Conservation (phyloP, 1,140 invertebrate species). For the Lepidotrigona ventralis region DNA sequence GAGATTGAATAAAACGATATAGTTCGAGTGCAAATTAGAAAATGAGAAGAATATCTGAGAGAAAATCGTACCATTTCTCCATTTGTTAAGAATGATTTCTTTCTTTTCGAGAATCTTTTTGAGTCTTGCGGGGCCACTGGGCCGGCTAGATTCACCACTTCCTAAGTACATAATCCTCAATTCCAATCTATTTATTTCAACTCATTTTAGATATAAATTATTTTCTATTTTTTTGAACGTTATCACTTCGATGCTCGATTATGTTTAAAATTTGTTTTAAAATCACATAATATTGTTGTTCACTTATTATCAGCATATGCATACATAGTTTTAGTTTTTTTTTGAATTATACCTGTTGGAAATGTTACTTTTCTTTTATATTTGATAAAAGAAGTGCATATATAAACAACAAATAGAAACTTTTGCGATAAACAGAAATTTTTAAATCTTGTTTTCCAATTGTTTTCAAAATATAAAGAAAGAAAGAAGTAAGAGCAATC, state of each 20-base stretch:
- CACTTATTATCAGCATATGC: neutral
- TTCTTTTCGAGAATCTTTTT: slow-evolving; percentile 72
- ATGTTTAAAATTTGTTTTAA: neutral
- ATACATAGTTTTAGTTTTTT: neutral
- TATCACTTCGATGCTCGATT: neutral
- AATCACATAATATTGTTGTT: neutral
- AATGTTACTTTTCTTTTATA: neutral
- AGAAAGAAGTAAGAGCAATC: neutral
- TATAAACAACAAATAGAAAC: too few relatives aligned
- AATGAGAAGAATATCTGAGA: too few relatives aligned
- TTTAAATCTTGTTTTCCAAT: neutral
- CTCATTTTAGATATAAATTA: neutral
- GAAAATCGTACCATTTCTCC: slow-evolving; percentile 74
- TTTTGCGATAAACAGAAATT: neutral
- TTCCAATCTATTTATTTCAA: slow-evolving; percentile 13
- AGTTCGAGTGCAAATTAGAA: neutral
- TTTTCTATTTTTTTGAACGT: neutral
- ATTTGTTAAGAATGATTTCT: slow-evolving; percentile 74
- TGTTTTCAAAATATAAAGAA: neutral
- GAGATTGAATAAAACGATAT: neutral
- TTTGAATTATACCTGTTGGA: neutral
- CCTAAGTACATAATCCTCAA: slow-evolving; percentile 73
- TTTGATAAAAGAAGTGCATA: neutral
- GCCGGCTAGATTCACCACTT: slow-evolving; percentile 67
- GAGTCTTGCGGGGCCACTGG: slow-evolving; percentile 70